Evolutionary conservation across 2,113 vertebrate genomes (phyloP).

Genomic region (Hiodon tergisus): DNA sequence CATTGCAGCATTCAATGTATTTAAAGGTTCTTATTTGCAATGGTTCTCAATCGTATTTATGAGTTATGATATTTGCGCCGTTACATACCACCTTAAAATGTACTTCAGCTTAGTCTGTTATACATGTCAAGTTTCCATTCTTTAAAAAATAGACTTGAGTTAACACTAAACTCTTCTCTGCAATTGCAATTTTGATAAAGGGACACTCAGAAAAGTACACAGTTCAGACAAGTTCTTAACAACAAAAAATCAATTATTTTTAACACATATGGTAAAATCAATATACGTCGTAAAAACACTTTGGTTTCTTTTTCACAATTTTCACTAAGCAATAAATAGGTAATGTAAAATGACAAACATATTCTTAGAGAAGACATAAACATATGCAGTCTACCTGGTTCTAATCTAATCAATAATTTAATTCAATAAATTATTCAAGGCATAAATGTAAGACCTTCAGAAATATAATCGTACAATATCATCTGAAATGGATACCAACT

Average conservation of each 20-base stretch:
- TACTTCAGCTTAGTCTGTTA: not conserved
- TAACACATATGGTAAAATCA: no score
- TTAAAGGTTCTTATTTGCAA: not conserved
- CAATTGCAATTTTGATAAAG: not conserved
- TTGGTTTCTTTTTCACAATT: conserved; percentile 26
- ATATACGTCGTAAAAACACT: not conserved
- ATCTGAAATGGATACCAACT: conserved; percentile 45
- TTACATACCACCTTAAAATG: not conserved
- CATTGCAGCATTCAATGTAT: not conserved
- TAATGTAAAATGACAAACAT: conserved; percentile 18
- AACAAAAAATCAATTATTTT: no score
- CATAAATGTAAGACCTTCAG: conserved; percentile 25
- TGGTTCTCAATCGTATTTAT: not conserved
- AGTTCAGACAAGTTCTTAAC: not conserved
- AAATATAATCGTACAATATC: conserved; percentile 14
- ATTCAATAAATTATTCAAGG: conserved; percentile 35
- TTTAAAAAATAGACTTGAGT: not conserved
- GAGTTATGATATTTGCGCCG: not conserved
- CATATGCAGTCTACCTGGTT: conserved; percentile 3
- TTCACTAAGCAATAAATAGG: not conserved
- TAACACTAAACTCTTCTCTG: not conserved
- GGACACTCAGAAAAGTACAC: not conserved
- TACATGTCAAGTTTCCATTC: not conserved
- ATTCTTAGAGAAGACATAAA: conserved; percentile 15
- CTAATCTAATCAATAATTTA: conserved; percentile 21